Percentiles rank a stretch among this genome's conserved stretches.
Conservation (phyloP, 2,797 vertebrate genomes). For the Phrynocephalus guinanensis region DNA sequence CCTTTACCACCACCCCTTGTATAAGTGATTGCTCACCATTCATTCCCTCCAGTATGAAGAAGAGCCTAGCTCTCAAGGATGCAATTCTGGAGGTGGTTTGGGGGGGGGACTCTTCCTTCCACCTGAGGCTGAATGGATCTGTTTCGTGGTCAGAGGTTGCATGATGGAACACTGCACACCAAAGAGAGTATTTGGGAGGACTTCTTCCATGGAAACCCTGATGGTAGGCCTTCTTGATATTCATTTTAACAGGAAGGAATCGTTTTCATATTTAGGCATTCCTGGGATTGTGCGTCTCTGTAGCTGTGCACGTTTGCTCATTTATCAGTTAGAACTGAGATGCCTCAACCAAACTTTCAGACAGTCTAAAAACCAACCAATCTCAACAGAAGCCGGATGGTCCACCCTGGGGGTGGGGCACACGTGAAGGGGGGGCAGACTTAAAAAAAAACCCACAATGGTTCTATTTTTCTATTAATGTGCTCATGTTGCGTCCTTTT, state of each 20-base stretch:
- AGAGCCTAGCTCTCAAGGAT: neutral
- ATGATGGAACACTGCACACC: neutral
- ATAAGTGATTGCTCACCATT: neutral
- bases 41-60: neutral
- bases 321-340: conserved; percentile 28
- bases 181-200: neutral
- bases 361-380: conserved; percentile 56
- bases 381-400: neutral
- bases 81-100: neutral
- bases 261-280: neutral
- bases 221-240: neutral
- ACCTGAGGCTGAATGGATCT: neutral
- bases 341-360: conserved; percentile 48
- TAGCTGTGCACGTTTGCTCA: neutral
- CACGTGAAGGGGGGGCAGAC: too few relatives aligned
- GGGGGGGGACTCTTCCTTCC: neutral
- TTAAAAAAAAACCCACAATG: too few relatives aligned
- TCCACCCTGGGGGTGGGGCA: too few relatives aligned
- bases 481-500: too few relatives aligned
- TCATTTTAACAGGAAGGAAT: neutral
- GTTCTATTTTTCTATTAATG: too few relatives aligned
- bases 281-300: neutral
- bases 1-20: neutral
- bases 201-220: neutral
- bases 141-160: neutral